Evolutionary conservation across 2,888 invertebrate genomes (phyloP).

Genomic region (Pollenia griseotomentosa): DNA sequence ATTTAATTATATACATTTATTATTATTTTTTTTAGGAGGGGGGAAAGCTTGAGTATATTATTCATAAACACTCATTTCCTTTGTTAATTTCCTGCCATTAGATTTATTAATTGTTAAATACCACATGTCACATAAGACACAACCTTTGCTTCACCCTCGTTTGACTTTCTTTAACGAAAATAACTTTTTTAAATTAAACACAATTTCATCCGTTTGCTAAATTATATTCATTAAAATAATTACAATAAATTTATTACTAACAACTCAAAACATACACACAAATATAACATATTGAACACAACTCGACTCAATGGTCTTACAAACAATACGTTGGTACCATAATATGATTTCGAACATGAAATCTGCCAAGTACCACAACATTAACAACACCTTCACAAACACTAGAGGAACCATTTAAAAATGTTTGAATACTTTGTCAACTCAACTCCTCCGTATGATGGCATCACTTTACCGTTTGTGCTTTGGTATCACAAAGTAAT

Average conservation of each 20-base stretch:
- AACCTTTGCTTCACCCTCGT: no score
- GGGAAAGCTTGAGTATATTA: no score
- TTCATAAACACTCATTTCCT: no score
- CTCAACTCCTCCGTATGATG: constrained; percentile 6
- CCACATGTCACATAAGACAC: no score
- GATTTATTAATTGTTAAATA: no score
- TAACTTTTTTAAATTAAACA: background rate
- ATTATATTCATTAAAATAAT: constrained; percentile 9
- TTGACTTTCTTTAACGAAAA: background rate
- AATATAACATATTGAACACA: background rate
- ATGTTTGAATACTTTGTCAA: constrained; percentile 12
- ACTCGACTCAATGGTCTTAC: background rate
- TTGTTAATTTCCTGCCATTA: no score
- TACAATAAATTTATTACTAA: background rate
- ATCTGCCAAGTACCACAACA: constrained; percentile 4
- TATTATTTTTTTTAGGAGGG: no score
- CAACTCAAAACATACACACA: background rate
- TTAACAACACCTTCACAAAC: constrained; percentile 26
- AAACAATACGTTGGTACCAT: background rate
- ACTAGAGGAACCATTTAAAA: constrained; percentile 22
- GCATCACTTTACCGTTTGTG: constrained; percentile 38
- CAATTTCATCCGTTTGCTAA: background rate
- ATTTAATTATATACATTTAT: no score
- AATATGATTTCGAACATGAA: no score
- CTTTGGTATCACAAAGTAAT: constrained; percentile 38